Conservation (phyloP, 2,113 vertebrate genomes). For the Tapirus terrestris region DNA sequence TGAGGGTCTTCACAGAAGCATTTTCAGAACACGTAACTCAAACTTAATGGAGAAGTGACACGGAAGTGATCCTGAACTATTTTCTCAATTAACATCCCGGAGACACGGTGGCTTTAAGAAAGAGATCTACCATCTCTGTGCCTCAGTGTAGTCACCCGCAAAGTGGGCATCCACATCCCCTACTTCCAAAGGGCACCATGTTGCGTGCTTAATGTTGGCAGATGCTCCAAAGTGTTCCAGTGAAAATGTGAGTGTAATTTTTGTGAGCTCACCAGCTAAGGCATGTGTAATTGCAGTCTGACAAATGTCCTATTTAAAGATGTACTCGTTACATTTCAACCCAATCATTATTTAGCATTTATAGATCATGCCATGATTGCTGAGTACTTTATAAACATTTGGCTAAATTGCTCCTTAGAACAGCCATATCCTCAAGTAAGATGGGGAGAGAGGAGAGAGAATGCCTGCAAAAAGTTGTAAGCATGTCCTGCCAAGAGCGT, state of each 20-base stretch:
- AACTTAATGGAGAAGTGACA: not conserved
- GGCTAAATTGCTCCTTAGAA: not conserved
- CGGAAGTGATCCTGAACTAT: not conserved
- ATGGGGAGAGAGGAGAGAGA: not conserved
- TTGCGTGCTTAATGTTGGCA: not conserved
- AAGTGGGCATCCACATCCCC: not conserved
- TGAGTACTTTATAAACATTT: not conserved
- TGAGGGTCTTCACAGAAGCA: not conserved
- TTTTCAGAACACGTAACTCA: not conserved
- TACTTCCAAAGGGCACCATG: fast-evolving
- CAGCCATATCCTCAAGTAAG: not conserved
- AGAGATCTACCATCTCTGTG: not conserved
- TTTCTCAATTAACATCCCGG: not conserved
- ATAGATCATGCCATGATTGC: not conserved
- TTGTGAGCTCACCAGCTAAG: not conserved
- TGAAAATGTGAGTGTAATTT: not conserved
- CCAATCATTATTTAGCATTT: not conserved
- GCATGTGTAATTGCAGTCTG: not conserved
- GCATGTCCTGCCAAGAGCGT: not conserved
- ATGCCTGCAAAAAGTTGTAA: not conserved
- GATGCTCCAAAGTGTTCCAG: fast-evolving
- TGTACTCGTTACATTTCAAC: not conserved
- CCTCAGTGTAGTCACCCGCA: not conserved
- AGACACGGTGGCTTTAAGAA: not conserved
- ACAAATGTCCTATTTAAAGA: not conserved